Conservation (phyloP, 2,888 invertebrate species). For the Onchidella celtica region DNA sequence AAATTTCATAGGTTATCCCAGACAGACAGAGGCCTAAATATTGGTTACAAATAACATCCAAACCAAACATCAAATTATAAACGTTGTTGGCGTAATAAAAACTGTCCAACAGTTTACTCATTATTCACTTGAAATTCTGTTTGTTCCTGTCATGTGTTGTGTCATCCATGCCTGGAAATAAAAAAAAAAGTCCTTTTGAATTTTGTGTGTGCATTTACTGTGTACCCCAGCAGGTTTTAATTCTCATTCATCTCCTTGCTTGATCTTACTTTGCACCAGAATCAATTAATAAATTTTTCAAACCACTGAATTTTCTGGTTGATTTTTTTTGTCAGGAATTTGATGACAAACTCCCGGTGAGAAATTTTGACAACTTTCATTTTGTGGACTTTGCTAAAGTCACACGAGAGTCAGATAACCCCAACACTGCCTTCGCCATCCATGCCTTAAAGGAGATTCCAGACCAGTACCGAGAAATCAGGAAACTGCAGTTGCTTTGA, state of each 20-base stretch:
- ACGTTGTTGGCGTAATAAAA: too few relatives aligned
- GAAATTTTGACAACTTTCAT: slow-evolving; percentile 83
- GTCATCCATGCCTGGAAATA: too few relatives aligned
- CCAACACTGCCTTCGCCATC: slow-evolving; percentile 81
- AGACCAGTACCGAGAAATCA: slow-evolving; percentile 80
- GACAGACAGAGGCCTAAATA: too few relatives aligned
- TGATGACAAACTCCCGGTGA: slow-evolving; percentile 81
- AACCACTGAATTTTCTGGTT: neutral
- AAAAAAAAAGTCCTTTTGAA: too few relatives aligned
- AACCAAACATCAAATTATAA: too few relatives aligned
- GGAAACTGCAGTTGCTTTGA: slow-evolving; percentile 66
- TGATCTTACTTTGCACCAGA: neutral
- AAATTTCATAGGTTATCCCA: too few relatives aligned
- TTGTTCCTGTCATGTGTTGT: too few relatives aligned
- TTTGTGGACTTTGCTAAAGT: slow-evolving; percentile 82
- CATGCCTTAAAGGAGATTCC: slow-evolving; percentile 82
- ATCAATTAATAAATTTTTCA: neutral
- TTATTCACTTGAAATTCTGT: too few relatives aligned
- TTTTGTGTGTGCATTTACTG: too few relatives aligned
- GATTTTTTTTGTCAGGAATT: slow-evolving; percentile 73
- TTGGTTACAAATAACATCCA: too few relatives aligned
- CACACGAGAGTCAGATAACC: slow-evolving; percentile 68
- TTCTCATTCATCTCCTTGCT: neutral
- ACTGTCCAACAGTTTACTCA: too few relatives aligned
- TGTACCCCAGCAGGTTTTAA: too few relatives aligned